Base-by-base conservation (phyloP, 2,797 vertebrate species). In the Myotis daubentonii region DNA sequence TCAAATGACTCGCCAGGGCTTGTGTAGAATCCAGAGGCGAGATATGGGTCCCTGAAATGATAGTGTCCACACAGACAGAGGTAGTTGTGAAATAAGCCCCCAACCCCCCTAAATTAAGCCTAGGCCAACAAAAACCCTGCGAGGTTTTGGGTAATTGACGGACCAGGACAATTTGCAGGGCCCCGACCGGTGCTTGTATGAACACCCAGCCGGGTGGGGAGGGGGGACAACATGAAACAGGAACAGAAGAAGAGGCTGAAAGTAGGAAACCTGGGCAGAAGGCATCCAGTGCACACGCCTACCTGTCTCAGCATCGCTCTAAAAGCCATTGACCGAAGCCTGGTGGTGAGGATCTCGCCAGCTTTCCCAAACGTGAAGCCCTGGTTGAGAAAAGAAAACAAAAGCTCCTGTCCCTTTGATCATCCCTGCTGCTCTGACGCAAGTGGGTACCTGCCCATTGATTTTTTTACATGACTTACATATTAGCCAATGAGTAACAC, bases 281-380 rank as follows among this genome's bases (percentile, higher is more conserved):
- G 53, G 36, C 19, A 0, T 1, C 33, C 7, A 22, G n/a, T 0
- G 22, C 8, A 3, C 53, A 33, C 8, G 12, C 95, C 81, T 97
- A 99, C 99, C 99, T 99, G 99, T 98, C 99, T 99, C 97, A 99
- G 98, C 99, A 99, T 99, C 55, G 99, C 98, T 95, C 98, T 99
- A 96, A 99, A 99, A 66, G 99, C 99, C 95, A 96, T 96, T 3
- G 98, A 99, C 95, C 99, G 98, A 89, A 99, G 98, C 84, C 99
- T 99, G 97, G 98, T 98, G 78, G 99, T 99, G 89, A 99, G 98
- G 97, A 99, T 98, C 97, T 99, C 99, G 60, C 99, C 99, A 94
- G 99, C 99, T 98, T 99, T 99, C 68, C 99, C 99, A 97, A 99
- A 99, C n/a, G 97, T 86, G 79, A 97, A 98, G 65, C 98, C 98